Base-by-base conservation (phyloP, 2,888 invertebrate genomes). In the Mantis religiosa region DNA sequence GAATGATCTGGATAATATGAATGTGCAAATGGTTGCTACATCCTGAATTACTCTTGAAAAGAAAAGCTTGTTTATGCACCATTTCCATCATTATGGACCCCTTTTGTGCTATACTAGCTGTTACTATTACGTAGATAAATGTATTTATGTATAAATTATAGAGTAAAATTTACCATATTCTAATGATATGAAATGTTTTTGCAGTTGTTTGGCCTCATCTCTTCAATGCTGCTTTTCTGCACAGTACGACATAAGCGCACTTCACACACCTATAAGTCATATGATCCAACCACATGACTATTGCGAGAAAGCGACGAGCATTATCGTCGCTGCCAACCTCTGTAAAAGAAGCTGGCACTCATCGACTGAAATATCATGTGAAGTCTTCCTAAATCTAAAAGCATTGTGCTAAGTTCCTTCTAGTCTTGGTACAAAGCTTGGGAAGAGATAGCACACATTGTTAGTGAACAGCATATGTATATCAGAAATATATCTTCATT, bases 181-280 rank as follows among this genome's bases (percentile, higher is more conserved):
- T 54, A 84, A n/a, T 71, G 20, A 71, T 4, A 15, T 20, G 4
- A 71, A 28, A 25, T 87, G 41, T 89, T 90, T 90, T 93, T 95
- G 54, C 94, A 96, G 94, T 92, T 97, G 83, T 96, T 96, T 92
- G 97, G 97, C 7, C 93, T 97, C 90, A 95, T 97, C 90, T 95
- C 96, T 3, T 96, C 97, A 81, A 96, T 97, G 95, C 93, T 97
- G 90, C 93, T 97, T 15, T 96, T 96, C 92, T 97, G 96, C 92
- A 96, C 96, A 6, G 95, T 96, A 54, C 95, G 95, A 91, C 95
- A 96, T 92, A 96, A 96, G 93, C 94, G 95, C 85, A 94, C 95
- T 84, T 95, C 96, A 14, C 95, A 96, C 92, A 96, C 96, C 2
- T 96, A 96, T 93, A 96, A 96, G 93, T 96, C 96, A 34, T 96